These are phyloP conservation scores for Ichneumoninae sp. DNA, from an alignment of 2,888 invertebrate species.

Conservation along the genomic window DNA sequence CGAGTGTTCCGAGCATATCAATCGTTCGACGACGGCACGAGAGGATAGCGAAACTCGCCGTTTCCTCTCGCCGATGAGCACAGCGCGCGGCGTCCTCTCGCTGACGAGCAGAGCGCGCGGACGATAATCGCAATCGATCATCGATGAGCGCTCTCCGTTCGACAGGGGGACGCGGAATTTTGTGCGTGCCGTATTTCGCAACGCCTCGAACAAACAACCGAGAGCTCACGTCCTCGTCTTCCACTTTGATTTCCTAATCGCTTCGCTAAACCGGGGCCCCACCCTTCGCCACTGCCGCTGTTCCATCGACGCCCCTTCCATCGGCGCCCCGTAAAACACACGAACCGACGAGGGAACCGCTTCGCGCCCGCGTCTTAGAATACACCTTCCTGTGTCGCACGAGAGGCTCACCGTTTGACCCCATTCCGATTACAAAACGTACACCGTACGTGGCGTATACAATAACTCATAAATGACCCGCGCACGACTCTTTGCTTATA, in stretches of 20 bases:
- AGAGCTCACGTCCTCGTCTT: constrained; percentile 60
- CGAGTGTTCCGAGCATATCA: not conserved
- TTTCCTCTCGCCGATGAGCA: no score
- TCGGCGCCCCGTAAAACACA: constrained; percentile 12
- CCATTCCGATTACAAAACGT: constrained; percentile 60
- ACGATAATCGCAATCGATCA: not conserved
- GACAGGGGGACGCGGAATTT: not conserved
- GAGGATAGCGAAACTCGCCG: not conserved
- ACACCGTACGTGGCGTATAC: not conserved
- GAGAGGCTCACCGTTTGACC: constrained; percentile 56
- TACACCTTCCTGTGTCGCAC: constrained; percentile 46
- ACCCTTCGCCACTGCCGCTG: not conserved
- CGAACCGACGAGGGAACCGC: constrained; percentile 16
- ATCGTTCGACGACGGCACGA: not conserved
- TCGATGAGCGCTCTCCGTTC: not conserved
- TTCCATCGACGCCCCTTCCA: not conserved
- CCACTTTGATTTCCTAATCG: constrained; percentile 63
- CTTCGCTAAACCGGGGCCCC: constrained; percentile 19
- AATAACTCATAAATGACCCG: constrained; percentile 28
- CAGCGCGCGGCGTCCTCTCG: no score
- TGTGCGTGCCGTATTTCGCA: constrained; percentile 48
- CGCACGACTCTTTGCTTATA: not conserved
- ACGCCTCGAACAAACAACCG: constrained; percentile 49
- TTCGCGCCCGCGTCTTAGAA: constrained; percentile 40
- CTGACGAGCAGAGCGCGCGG: no score